Percentiles rank a stretch among this genome's conserved stretches.
Evolutionary conservation across 2,888 invertebrate species (phyloP).

Genomic region (Xiphydria camelus): DNA sequence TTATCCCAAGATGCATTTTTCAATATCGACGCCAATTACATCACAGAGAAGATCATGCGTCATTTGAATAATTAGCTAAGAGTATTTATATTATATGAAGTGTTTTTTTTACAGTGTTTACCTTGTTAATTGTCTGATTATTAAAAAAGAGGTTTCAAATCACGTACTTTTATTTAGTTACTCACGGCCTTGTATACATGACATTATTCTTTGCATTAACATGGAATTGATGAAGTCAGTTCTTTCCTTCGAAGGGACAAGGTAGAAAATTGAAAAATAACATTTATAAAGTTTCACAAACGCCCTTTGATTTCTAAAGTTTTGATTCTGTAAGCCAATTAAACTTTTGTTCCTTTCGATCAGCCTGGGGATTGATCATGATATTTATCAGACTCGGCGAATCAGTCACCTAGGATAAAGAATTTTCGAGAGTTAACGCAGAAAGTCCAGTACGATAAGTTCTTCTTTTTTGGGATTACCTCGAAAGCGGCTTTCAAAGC

Average conservation of each 20-base stretch:
- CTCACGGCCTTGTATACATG: too few species aligned
- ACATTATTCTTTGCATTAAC: too few species aligned
- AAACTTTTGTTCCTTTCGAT: conserved; percentile 88
- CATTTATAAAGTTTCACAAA: not conserved
- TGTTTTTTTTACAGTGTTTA: not conserved
- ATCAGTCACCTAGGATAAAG: conserved; percentile 62
- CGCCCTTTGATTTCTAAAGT: conserved; percentile 61
- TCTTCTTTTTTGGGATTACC: conserved; percentile 38
- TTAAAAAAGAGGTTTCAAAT: not conserved
- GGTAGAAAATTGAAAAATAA: not conserved
- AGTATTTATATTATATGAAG: not conserved
- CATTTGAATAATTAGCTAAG: not conserved
- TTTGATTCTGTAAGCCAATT: conserved; percentile 93
- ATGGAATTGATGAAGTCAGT: too few species aligned
- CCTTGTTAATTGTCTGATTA: not conserved
- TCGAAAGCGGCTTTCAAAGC: conserved; percentile 72
- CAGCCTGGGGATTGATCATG: conserved; percentile 84
- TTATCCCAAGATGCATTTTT: conserved; percentile 3
- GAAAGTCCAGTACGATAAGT: not conserved
- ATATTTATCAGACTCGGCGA: conserved; percentile 88
- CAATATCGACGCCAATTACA: conserved; percentile 10
- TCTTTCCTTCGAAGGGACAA: too few species aligned
- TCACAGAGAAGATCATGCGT: conserved; percentile 18
- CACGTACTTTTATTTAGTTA: too few species aligned
- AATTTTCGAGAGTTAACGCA: not conserved